phyloP scores from a whole-genome alignment of 2,113 vertebrate genomes.

The Clarias macrocephalus region DNA sequence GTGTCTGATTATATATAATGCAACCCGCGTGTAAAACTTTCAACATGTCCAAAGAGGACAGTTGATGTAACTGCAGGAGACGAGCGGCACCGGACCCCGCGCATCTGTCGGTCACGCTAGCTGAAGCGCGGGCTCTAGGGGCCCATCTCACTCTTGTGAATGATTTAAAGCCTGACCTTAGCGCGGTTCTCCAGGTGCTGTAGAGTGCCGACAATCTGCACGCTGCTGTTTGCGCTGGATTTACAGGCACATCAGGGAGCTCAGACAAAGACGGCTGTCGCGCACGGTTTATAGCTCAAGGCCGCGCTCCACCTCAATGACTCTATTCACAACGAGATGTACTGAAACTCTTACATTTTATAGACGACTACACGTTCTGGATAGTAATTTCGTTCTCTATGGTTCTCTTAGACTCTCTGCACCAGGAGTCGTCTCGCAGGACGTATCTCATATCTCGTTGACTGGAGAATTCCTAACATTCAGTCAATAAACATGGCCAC shows the following conservation, averaged over 20 bases:
- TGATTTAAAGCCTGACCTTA: constrained; percentile 53
- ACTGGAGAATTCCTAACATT: neutral
- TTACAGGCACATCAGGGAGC: constrained; percentile 43
- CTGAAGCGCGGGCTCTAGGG: neutral
- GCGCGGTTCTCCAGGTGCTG: constrained; percentile 42
- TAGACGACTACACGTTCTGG: neutral
- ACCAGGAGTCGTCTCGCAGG: neutral
- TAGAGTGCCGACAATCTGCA: constrained; percentile 44
- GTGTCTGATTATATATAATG: constrained; percentile 13
- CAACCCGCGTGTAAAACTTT: constrained; percentile 35
- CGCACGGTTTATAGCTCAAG: constrained; percentile 46
- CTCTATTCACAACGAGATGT: constrained; percentile 32
- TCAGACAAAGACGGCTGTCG: constrained; percentile 44
- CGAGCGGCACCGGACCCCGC: neutral
- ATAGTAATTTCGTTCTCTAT: constrained; percentile 5
- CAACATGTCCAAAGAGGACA: constrained; percentile 28
- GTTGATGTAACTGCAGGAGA: neutral
- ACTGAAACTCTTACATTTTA: constrained; percentile 11
- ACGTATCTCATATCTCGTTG: neutral
- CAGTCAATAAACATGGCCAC: neutral
- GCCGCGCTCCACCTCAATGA: constrained; percentile 28
- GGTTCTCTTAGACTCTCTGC: neutral
- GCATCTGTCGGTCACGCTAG: constrained; percentile 25
- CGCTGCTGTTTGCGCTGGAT: constrained; percentile 49
- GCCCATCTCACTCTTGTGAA: constrained; percentile 30